Conservation (phyloP, 2,888 invertebrate species). For the Andricus curvator region DNA sequence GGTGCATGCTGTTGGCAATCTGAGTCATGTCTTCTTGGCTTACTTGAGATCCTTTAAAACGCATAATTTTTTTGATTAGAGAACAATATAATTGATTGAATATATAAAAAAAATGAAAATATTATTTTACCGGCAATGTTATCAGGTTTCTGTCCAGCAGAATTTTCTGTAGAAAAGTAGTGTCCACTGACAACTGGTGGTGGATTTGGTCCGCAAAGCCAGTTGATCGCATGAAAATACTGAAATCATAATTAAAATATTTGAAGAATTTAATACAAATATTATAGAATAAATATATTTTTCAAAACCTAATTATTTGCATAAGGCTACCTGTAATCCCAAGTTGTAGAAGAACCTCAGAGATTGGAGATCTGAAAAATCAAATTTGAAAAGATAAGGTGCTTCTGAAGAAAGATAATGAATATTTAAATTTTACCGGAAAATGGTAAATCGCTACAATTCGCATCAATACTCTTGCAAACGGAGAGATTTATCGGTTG, state of each 20-base stretch:
- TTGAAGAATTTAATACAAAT: not conserved
- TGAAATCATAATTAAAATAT: not conserved
- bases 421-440: constrained; percentile 77
- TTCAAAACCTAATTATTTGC: constrained; percentile 13
- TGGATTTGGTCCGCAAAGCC: not conserved
- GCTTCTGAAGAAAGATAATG: constrained; percentile 66
- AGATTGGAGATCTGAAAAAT: constrained; percentile 80
- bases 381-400: constrained; percentile 54
- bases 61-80: not conserved
- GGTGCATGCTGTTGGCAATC: constrained; percentile 43
- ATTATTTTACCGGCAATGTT: not conserved
- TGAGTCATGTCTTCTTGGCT: constrained; percentile 52
- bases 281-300: not conserved
- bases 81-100: not conserved
- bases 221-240: constrained; percentile 21
- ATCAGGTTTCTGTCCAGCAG: not conserved
- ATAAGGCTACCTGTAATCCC: constrained; percentile 80
- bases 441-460: constrained; percentile 81
- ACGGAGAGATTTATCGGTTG: constrained; percentile 69
- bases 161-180: constrained; percentile 1
- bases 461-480: constrained; percentile 77
- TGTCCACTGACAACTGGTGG: constrained; percentile 11
- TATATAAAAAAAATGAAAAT: not conserved
- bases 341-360: constrained; percentile 85
- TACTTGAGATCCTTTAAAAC: constrained; percentile 41